These are phyloP conservation scores for Pseudomyrmex sp. DNA, from an alignment of 1,140 invertebrate genomes.

Conservation along the genomic window DNA sequence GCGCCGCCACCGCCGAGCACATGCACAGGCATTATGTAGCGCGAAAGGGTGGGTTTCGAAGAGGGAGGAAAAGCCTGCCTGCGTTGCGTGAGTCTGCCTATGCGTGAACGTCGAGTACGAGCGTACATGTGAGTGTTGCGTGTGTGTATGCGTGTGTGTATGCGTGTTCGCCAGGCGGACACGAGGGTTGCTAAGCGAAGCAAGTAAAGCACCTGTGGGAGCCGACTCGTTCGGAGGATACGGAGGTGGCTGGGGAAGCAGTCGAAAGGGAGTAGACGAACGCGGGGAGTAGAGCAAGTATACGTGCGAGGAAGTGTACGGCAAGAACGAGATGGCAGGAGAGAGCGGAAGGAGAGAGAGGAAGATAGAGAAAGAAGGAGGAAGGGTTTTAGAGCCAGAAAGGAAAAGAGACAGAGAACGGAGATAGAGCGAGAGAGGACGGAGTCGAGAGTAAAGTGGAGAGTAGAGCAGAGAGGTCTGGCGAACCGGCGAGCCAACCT, in stretches of 20 bases:
- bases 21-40: conserved; percentile 27
- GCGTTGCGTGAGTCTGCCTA: conserved; percentile 36
- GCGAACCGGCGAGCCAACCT: conserved; percentile 76
- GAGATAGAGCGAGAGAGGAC: conserved; percentile 46
- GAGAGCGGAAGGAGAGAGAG: not conserved
- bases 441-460: conserved; percentile 66
- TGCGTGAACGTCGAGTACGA: conserved; percentile 62
- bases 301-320: conserved; percentile 34
- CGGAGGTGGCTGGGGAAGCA: conserved; percentile 65
- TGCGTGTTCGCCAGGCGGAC: conserved; percentile 56
- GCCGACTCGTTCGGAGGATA: conserved; percentile 72
- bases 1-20: conserved; percentile 39
- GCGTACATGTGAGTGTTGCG: conserved; percentile 53
- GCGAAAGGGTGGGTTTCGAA: conserved; percentile 42
- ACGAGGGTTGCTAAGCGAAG: conserved; percentile 80
- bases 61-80: conserved; percentile 30
- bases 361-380: not conserved
- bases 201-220: conserved; percentile 82
- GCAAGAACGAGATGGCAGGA: conserved; percentile 45
- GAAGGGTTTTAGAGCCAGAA: conserved; percentile 5
- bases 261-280: conserved; percentile 55
- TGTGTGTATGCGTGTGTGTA: conserved; percentile 1
- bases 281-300: conserved; percentile 34
- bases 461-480: conserved; percentile 72
- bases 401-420: not conserved